phyloP scores from a whole-genome alignment of 2,888 invertebrate genomes.

The Lithophane socia region DNA sequence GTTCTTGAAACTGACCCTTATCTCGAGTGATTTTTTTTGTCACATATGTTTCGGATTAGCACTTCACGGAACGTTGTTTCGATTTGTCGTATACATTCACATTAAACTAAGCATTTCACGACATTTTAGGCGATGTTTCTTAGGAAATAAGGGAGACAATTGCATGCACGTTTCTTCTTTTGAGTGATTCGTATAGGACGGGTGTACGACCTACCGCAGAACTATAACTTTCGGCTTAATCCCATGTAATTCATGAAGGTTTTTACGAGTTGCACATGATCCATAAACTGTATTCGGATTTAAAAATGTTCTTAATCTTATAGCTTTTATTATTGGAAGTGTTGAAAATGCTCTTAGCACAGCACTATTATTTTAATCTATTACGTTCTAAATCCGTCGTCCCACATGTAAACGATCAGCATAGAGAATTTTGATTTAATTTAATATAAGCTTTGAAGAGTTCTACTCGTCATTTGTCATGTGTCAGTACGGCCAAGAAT shows the following conservation, averaged over 20 bases:
- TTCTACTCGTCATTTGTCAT: slow-evolving; percentile 50
- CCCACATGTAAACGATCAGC: slow-evolving; percentile 53
- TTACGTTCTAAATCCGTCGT: slow-evolving; percentile 60
- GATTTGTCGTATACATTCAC: slow-evolving; percentile 74
- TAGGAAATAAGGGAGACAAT: slow-evolving; percentile 62
- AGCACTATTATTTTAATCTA: slow-evolving; percentile 63
- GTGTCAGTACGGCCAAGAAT: slow-evolving; percentile 51
- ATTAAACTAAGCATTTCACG: slow-evolving; percentile 55
- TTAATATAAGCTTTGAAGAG: slow-evolving; percentile 54
- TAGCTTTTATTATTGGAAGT: slow-evolving; percentile 63
- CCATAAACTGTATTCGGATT: slow-evolving; percentile 74
- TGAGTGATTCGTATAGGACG: slow-evolving; percentile 63
- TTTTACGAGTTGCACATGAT: slow-evolving; percentile 82
- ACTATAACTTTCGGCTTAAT: slow-evolving; percentile 84
- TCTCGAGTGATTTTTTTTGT: slow-evolving; percentile 86
- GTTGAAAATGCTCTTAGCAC: slow-evolving; percentile 64
- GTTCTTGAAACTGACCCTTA: slow-evolving; percentile 89
- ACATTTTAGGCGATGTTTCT: slow-evolving; percentile 66
- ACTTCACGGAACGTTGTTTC: slow-evolving; percentile 85
- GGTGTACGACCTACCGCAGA: slow-evolving; percentile 87
- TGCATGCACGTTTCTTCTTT: slow-evolving; percentile 58
- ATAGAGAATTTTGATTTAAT: slow-evolving; percentile 55
- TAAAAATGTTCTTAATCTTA: slow-evolving; percentile 72
- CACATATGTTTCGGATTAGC: slow-evolving; percentile 89
- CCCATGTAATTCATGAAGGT: slow-evolving; percentile 84